Evolutionary conservation across 2,888 invertebrate species (phyloP), one percentile per base, ranked within the genome.

Genomic region (Brenthis ino): DNA sequence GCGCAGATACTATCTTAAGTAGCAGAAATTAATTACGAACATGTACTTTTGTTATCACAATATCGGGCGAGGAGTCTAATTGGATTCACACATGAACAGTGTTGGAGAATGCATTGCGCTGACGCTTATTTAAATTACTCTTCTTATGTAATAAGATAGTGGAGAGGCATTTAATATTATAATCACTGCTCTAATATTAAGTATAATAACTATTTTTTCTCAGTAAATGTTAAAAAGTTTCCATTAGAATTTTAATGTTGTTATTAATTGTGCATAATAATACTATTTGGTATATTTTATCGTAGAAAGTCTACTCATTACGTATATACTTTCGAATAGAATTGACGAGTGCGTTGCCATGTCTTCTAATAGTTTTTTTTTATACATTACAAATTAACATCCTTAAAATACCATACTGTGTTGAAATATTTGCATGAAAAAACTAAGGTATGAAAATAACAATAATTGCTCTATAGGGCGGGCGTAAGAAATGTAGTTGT

Each of bases 1-100:
- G 74, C 72, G 16, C 67, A 72, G 69, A 77, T 80, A 82, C 75
- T 53, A 74, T 73, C 67, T 58, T 57, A 60, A 74, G 74, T 76
- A 79, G 81, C 80, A 75, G 76, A 67, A 77, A 80, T 81, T 81
- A 80, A 81, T 79, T 79, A 80, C 79, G 78, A 79, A 77, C 80
- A 80, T 70, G 71, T 66, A 65, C 69, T 60, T 66, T 63, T 61
- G 72, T 57, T 68, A 68, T 74, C 74, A 68, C 57, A 65, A 69
- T 70, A 70, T 74, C 66, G 69, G 50, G 81, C 81, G 82, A 85
- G 85, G 86, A 83, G 80, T 84, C 80, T 86, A 85, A 87, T 86
- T 83, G 84, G 84, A 80, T 88, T 85, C 80, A 85, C 86, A 85
- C 86, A 85, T 89, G 83, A 86, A 84, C 82, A 84, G 37, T 50